Evolutionary conservation across 2,113 vertebrate genomes (phyloP).

Genomic region (Trochalopteron elliotii): DNA sequence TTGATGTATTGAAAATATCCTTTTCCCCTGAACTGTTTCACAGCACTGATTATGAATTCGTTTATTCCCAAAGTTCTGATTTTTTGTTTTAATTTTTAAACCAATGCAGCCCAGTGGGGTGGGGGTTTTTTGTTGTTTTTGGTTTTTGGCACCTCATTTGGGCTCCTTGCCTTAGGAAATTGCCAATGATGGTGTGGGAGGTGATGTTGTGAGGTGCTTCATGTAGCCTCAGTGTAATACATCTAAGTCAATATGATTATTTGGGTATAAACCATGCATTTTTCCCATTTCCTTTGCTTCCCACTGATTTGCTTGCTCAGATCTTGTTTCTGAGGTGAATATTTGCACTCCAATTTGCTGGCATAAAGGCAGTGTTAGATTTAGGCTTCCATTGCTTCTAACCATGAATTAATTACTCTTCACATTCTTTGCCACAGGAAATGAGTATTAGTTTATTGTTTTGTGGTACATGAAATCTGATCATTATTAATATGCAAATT

Average conservation of each 20-base stretch:
- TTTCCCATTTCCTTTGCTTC: neutral
- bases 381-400: neutral
- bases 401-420: neutral
- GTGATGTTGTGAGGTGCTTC: neutral
- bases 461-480: neutral
- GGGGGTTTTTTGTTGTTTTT: neutral
- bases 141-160: neutral
- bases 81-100: neutral
- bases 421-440: neutral
- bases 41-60: neutral
- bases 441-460: neutral
- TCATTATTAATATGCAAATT: neutral
- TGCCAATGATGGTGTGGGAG: neutral
- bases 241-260: neutral
- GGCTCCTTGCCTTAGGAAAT: neutral
- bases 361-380: neutral
- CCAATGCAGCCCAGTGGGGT: fast-evolving
- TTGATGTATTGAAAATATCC: neutral
- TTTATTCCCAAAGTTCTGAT: neutral
- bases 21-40: neutral
- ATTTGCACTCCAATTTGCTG: neutral
- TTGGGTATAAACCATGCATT: neutral
- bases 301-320: neutral
- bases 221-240: neutral
- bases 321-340: neutral